Evolutionary conservation across 2,888 invertebrate species (phyloP), one percentile per base, ranked within the genome.

Genomic region (Patella ulyssiponensis): DNA sequence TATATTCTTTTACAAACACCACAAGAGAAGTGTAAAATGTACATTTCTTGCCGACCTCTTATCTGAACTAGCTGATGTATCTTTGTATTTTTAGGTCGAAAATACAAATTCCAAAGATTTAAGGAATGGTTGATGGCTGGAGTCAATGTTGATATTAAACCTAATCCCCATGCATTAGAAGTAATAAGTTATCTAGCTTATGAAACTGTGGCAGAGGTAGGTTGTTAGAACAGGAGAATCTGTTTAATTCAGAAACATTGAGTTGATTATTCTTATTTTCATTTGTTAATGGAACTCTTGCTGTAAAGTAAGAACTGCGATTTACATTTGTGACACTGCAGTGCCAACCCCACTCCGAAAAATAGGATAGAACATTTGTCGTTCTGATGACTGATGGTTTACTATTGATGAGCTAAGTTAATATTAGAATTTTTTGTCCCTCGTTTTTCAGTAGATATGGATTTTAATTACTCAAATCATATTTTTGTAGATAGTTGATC

Each of bases 111-210:
- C 12, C 90, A 92, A 91, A 74, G 92, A 86, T 91, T 93, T 83
- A 87, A 88, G 75, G 92, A 92, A 74, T 93, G 92, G 92, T 79
- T 92, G 52, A 80, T 91, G 74, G 76, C 85, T 15, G 88, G 89
- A 0, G 93, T 89, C 3, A 85, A 82, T 44, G 78, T 89, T 14
- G 90, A 92, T 17, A 85, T 92, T 56, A 91, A 92, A 80, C 91
- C 92, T 11, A 91, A 89, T 77, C 83, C 89, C 9, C 86, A 94
- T 73, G 96, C 95, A 0, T 92, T 96, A 86, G 95, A 96, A 88
- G 95, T 97, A 3, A 91, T 98, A 81, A 94, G 95, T 72, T 97
- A 97, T 89, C 93, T 97, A 83, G 96, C 97, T 0, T 96, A 96
- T 90, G 97, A 98, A 92, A 96, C 96, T 0, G 95, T 98, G 11